Percentiles rank a stretch among this genome's conserved stretches.
phyloP scores from a whole-genome alignment of 92 coral and sea anemone genomes.

The Siderastrea radians region DNA sequence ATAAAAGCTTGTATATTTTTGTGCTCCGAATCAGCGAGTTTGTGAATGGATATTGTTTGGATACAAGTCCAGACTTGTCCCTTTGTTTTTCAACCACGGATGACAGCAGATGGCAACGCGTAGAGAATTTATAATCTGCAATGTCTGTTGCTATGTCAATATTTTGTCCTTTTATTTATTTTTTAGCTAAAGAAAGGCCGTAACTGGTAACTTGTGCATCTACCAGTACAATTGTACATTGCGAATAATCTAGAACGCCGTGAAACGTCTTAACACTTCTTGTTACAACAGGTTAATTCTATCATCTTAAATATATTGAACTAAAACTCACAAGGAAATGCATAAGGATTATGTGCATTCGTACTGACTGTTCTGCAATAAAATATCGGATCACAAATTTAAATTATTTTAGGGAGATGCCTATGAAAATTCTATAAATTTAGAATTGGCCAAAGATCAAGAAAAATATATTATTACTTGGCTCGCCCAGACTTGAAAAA shows the following conservation, averaged over 20 bases:
- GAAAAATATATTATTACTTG: too few relatives aligned
- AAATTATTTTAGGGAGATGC: too few relatives aligned
- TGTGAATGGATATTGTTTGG: neutral
- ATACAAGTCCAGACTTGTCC: slow-evolving; percentile 31
- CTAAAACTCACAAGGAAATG: too few relatives aligned
- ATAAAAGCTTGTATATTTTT: neutral
- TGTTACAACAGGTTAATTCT: too few relatives aligned
- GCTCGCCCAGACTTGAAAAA: too few relatives aligned
- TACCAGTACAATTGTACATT: neutral
- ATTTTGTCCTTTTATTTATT: neutral
- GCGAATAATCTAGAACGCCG: neutral
- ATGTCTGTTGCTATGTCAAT: slow-evolving; percentile 23
- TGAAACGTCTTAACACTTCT: neutral
- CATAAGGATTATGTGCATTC: too few relatives aligned
- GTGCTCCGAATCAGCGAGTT: neutral
- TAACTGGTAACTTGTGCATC: neutral
- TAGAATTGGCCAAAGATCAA: too few relatives aligned
- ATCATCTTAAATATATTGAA: too few relatives aligned
- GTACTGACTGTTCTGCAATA: too few relatives aligned
- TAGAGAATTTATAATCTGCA: neutral
- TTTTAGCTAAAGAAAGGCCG: neutral
- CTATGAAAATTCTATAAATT: too few relatives aligned
- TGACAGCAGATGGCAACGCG: neutral
- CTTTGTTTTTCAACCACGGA: slow-evolving; percentile 1
- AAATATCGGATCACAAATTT: too few relatives aligned